phyloP scores from a whole-genome alignment of 2,797 vertebrate genomes.

The Denticeps clupeoides region DNA sequence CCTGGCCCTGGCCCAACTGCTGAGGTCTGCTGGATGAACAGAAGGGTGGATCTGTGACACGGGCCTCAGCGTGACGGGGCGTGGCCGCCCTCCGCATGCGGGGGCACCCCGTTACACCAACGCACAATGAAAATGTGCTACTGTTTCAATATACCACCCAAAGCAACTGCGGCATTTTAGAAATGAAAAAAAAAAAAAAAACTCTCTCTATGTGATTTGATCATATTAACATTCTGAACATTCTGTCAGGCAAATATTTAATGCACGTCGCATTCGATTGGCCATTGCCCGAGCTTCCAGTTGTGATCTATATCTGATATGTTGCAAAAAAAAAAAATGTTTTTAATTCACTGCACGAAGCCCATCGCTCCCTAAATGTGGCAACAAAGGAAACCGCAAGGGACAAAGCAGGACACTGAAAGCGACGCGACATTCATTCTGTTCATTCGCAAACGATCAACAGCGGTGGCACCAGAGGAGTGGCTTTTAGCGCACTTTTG shows the following conservation, averaged over 20 bases:
- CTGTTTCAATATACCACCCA: not conserved
- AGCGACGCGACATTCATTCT: slow-evolving; percentile 29
- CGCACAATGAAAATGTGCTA: not conserved
- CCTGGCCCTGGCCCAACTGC: slow-evolving; percentile 53
- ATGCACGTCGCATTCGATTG: too few species aligned
- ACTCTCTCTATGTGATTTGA: too few species aligned
- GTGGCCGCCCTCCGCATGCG: slow-evolving; percentile 9
- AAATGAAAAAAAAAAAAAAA: too few species aligned
- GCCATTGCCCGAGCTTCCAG: too few species aligned
- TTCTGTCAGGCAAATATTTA: too few species aligned
- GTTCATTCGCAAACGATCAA: slow-evolving; percentile 32
- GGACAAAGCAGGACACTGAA: slow-evolving; percentile 25
- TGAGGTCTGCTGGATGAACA: slow-evolving; percentile 55
- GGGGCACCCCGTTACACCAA: slow-evolving; percentile 2
- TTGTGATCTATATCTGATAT: too few species aligned
- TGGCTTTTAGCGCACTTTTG: slow-evolving; percentile 37
- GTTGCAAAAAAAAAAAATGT: too few species aligned
- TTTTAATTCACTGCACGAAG: slow-evolving; percentile 19
- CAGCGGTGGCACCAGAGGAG: slow-evolving; percentile 45
- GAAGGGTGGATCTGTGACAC: slow-evolving; percentile 33
- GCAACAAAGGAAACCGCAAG: slow-evolving; percentile 16
- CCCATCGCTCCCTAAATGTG: slow-evolving; percentile 14
- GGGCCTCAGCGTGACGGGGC: slow-evolving; percentile 12
- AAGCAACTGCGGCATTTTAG: too few species aligned
- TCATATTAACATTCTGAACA: too few species aligned